phyloP scores from a whole-genome alignment of 2,797 vertebrate genomes.

The Threskiornis aethiopicus region DNA sequence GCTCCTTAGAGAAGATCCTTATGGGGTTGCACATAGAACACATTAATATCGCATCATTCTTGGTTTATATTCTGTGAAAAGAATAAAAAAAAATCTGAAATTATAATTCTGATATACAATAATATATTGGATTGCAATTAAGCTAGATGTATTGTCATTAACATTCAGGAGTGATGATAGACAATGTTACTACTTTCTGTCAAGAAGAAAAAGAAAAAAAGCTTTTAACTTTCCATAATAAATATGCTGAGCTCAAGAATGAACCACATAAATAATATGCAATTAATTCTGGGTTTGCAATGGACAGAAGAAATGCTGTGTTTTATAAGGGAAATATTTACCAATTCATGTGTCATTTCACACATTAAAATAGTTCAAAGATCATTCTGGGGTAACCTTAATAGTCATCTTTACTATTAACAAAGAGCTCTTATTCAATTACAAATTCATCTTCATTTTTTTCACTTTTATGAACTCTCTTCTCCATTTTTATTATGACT shows the following conservation, averaged over 20 bases:
- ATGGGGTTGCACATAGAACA: not conserved
- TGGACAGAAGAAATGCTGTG: not conserved
- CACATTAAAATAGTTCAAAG: not conserved
- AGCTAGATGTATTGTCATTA: not conserved
- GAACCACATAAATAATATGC: not conserved
- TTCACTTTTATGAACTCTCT: not conserved
- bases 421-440: not conserved
- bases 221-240: slow-evolving; percentile 10
- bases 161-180: not conserved
- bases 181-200: not conserved
- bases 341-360: not conserved
- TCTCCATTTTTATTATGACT: not conserved
- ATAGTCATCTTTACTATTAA: not conserved
- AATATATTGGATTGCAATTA: not conserved
- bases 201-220: slow-evolving; percentile 15
- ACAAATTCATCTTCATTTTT: not conserved
- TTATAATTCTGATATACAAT: slow-evolving; percentile 8
- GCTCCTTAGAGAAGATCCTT: slow-evolving; percentile 43
- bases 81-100: slow-evolving; percentile 33
- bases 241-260: not conserved
- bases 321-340: not conserved
- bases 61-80: slow-evolving; percentile 68
- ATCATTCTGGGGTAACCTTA: not conserved
- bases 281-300: not conserved
- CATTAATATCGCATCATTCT: slow-evolving; percentile 45